Conservation (phyloP, 2,797 vertebrate genomes). For the Acomys russatus region DNA sequence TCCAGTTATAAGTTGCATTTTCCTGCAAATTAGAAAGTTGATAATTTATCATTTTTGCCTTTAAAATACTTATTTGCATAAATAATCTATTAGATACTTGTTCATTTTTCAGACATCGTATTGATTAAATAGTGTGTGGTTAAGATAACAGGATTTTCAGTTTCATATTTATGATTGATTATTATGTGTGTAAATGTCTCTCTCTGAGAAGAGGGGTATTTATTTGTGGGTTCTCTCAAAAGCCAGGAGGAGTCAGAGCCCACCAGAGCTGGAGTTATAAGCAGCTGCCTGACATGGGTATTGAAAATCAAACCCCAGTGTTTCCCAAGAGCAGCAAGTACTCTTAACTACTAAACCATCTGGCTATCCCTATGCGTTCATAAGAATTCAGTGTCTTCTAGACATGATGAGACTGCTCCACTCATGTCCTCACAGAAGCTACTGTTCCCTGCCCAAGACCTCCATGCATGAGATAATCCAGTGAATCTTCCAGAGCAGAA, state of each 20-base stretch:
- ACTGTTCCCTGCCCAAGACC: neutral
- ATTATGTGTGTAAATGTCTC: neutral
- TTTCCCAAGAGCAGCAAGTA: neutral
- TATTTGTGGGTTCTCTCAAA: neutral
- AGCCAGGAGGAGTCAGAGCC: neutral
- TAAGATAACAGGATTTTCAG: neutral
- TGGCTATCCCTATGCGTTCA: neutral
- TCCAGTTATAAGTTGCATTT: neutral
- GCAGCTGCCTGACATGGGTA: neutral
- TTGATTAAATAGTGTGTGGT: neutral
- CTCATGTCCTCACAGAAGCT: neutral
- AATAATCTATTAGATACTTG: neutral
- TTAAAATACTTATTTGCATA: neutral
- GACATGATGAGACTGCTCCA: neutral
- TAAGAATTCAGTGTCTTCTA: neutral
- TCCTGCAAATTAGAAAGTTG: neutral
- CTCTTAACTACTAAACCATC: neutral
- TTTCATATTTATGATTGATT: neutral
- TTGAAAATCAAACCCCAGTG: neutral
- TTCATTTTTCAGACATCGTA: neutral
- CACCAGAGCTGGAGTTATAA: neutral
- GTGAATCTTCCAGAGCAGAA: neutral
- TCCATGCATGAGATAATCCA: neutral
- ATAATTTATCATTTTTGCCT: neutral
- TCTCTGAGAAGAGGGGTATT: neutral